Conservation (phyloP, 2,113 vertebrate species). For the Platichthys flesus region DNA sequence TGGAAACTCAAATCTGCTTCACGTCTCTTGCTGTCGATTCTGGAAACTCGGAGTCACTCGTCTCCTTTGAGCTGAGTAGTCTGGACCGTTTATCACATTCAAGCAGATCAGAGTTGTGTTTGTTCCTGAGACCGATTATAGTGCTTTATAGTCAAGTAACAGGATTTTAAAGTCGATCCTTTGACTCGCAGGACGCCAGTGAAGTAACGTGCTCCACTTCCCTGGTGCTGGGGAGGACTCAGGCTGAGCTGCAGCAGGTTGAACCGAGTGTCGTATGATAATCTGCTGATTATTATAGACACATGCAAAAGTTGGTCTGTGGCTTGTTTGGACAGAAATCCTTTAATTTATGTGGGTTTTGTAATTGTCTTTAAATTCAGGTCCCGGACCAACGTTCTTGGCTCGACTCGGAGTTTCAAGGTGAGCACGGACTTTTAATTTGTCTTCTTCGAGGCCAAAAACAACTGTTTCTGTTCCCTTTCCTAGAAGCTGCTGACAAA, state of each 20-base stretch:
- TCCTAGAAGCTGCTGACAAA: background rate
- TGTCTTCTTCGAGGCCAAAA: background rate
- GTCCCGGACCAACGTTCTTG: background rate
- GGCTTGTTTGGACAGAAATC: background rate
- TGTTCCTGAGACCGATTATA: background rate
- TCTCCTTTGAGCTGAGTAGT: background rate
- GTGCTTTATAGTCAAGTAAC: background rate
- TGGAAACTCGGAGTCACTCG: background rate
- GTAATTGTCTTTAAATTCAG: background rate
- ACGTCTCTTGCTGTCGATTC: background rate
- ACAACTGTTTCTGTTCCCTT: background rate
- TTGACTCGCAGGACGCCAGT: background rate
- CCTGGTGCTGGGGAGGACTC: background rate
- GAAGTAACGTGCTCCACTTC: background rate
- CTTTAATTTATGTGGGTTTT: background rate
- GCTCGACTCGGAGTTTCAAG: background rate
- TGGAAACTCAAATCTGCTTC: background rate
- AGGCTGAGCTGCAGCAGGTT: background rate
- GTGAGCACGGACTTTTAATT: background rate
- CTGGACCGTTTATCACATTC: background rate
- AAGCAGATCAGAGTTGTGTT: background rate
- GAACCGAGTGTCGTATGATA: background rate
- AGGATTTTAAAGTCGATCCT: background rate
- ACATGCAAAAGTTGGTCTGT: background rate
- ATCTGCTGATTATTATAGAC: background rate